phyloP scores from a whole-genome alignment of 2,113 vertebrate genomes.

The Bungarus multicinctus region DNA sequence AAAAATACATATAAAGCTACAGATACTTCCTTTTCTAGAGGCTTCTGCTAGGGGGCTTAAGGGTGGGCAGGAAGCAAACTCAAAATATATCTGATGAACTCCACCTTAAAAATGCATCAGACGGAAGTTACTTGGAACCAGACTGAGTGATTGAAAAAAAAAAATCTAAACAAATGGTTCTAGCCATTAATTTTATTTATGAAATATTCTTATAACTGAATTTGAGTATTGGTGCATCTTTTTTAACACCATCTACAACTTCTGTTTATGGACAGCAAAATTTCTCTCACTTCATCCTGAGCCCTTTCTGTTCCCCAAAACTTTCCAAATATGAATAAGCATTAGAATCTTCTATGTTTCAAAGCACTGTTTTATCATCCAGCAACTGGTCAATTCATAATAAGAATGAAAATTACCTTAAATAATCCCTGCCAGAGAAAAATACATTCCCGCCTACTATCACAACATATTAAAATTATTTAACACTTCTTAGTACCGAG shows the following conservation, averaged over 20 bases:
- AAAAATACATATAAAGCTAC: not conserved
- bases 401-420: not conserved
- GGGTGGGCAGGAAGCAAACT: not conserved
- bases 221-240: not conserved
- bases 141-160: not conserved
- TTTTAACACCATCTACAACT: not conserved
- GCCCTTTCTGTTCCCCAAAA: too few species aligned
- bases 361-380: not conserved
- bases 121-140: not conserved
- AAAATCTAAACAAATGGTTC: too few species aligned
- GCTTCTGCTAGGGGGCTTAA: not conserved
- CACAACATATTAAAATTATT: not conserved
- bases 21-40: constrained; percentile 17
- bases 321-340: not conserved
- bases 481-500: not conserved
- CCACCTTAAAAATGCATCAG: not conserved
- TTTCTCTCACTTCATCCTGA: not conserved
- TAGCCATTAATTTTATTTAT: not conserved
- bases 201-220: not conserved
- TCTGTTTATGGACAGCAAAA: not conserved
- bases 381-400: not conserved
- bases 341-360: not conserved
- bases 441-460: not conserved
- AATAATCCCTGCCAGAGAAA: not conserved
- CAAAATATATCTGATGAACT: not conserved